Base-by-base conservation (phyloP, 92 coral and sea anemone genomes). In the Epizoanthus stellaris region DNA sequence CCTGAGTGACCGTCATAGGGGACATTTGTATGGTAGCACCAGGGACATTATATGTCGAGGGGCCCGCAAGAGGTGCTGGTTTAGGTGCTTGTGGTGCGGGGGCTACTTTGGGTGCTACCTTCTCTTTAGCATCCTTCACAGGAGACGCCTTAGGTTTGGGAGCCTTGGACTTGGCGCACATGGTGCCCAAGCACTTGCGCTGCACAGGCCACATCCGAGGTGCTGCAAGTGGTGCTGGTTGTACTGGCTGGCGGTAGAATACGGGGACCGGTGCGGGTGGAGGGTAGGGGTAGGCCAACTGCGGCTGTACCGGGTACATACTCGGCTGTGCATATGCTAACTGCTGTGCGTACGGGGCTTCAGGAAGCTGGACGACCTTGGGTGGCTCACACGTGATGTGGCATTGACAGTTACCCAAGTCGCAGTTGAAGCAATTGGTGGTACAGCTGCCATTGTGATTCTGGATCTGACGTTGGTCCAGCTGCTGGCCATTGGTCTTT, bases 321-420 rank as follows among this genome's bases (percentile, higher is more conserved):
- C 3, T 43, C 0, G 83, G 83, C 43, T 79, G 83, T 13, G n/a
- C 72, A 45, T 62, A 62, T 40, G 60, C n/a, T 13, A 79, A 21
- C 62, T 79, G 83, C 72, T 63, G 83, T 5, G 17, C 23, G n/a
- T 11, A 42, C 7, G 64, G 83, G 4, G 38, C 73, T 19, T 39
- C 61, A n/a, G 72, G 59, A 17, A 39, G 36, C 15, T 61, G 82
- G n/a, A 61, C 19, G 4, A 3, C 6, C 53, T 76, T 70, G 52
- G 95, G 95, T 21, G 93, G 95, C 8, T 89, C 91, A 49, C 93
- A 92, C 52, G 86, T 67, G 76, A 92, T 90, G 80, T 91, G 87
- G 77, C 95, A 92, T 75, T 92, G 86, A 25, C 89, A 80, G 80
- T 91, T 89, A 20, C 89, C 93, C 20, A 87, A 80, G 54, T 92